phyloP scores from a whole-genome alignment of 1,140 invertebrate species.

The Aradophagus sp. region DNA sequence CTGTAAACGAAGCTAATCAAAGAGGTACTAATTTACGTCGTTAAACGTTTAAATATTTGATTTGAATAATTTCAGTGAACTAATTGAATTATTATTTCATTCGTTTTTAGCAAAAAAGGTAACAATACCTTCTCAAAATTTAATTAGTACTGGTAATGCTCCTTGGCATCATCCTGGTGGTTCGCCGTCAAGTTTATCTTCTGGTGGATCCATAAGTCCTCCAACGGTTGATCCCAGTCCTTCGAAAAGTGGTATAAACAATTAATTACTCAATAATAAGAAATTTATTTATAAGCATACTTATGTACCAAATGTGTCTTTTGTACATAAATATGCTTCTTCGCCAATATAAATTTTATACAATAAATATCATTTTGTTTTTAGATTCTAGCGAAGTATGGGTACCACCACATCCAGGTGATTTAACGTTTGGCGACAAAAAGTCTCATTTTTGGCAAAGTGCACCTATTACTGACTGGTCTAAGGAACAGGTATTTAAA shows the following conservation, averaged over 20 bases:
- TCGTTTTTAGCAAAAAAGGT: conserved; percentile 79
- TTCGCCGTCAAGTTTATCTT: conserved; percentile 80
- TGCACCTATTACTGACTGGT: conserved; percentile 86
- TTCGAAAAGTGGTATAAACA: conserved; percentile 66
- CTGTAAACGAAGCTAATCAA: conserved; percentile 88
- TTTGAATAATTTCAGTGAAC: too few species aligned
- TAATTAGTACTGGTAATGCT: conserved; percentile 60
- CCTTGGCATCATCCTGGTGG: conserved; percentile 73
- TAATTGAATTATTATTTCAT: conserved; percentile 38
- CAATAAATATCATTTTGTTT: too few species aligned
- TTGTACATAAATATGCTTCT: too few species aligned
- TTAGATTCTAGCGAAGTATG: conserved; percentile 75
- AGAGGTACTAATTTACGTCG: conserved; percentile 81
- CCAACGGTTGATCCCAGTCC: conserved; percentile 72
- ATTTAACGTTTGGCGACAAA: conserved; percentile 76
- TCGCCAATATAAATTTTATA: too few species aligned
- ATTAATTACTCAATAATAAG: too few species aligned
- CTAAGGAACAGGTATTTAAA: conserved; percentile 85
- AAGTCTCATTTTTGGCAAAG: conserved; percentile 82
- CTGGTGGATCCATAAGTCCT: conserved; percentile 75
- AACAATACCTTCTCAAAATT: conserved; percentile 75
- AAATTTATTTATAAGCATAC: too few species aligned
- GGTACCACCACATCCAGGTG: conserved; percentile 72
- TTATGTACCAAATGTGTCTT: too few species aligned
- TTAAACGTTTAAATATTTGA: too few species aligned